These are phyloP conservation scores for Perognathus longimembris DNA, from an alignment of 2,113 vertebrate genomes.

Conservation along the genomic window DNA sequence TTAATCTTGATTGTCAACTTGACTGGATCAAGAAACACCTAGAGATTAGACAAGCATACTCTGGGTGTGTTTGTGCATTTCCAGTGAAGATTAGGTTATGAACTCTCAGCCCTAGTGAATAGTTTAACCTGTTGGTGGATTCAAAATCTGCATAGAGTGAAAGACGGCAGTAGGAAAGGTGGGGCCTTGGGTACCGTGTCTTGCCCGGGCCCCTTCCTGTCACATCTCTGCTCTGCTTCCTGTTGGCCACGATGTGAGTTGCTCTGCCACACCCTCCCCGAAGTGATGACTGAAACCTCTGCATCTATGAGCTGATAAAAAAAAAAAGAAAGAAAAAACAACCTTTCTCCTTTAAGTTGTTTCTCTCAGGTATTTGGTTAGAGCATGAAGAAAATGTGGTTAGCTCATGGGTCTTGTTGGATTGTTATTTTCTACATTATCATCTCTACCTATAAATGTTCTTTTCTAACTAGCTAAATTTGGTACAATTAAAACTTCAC, in stretches of 20 bases:
- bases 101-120: background rate
- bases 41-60: background rate
- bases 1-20: background rate
- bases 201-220: background rate
- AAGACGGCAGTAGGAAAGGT: background rate
- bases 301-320: background rate
- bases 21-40: background rate
- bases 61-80: background rate
- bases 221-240: background rate
- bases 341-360: background rate
- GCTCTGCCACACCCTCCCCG: background rate
- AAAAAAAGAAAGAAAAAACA: background rate
- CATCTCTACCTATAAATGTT: background rate
- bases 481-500: background rate
- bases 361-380: background rate
- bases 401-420: background rate
- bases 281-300: background rate
- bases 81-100: background rate
- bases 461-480: constrained; percentile 3
- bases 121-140: background rate
- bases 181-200: no score
- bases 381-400: background rate
- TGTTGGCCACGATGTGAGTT: background rate
- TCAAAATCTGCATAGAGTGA: background rate
- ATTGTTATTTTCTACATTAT: background rate